Evolutionary conservation across 2,113 vertebrate genomes (phyloP).

Genomic region (Epinephelus cyanopodus): DNA sequence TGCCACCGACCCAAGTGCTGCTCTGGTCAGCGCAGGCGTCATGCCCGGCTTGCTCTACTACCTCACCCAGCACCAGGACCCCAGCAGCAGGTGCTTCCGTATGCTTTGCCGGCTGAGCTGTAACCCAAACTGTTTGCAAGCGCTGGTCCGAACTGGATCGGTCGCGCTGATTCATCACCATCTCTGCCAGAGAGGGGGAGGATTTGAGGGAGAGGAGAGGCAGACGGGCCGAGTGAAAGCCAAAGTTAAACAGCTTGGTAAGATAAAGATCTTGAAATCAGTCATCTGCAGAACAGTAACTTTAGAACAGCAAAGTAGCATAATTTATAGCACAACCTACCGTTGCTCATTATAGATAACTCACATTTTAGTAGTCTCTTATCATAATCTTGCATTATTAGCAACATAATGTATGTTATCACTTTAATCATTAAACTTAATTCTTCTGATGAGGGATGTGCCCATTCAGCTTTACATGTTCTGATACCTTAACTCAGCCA

Average conservation of each 20-base stretch:
- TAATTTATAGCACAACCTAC: background rate
- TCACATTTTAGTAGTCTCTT: background rate
- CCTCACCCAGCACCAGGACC: slow-evolving; percentile 86
- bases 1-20: slow-evolving; percentile 85
- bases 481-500: background rate
- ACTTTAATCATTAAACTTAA: background rate
- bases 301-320: background rate
- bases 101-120: slow-evolving; percentile 89
- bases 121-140: slow-evolving; percentile 91
- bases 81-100: slow-evolving; percentile 87
- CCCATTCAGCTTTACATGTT: background rate
- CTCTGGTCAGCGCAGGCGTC: slow-evolving; percentile 80
- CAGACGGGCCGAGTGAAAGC: slow-evolving; percentile 76
- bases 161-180: slow-evolving; percentile 84
- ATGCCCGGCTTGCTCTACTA: slow-evolving; percentile 88
- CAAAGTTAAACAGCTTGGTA: slow-evolving; percentile 84
- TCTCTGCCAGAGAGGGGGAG: slow-evolving; percentile 79
- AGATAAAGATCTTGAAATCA: slow-evolving; percentile 15
- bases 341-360: background rate
- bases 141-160: slow-evolving; percentile 87
- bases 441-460: background rate
- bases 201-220: slow-evolving; percentile 24
- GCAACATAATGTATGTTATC: no score
- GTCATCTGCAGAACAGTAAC: background rate
- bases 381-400: background rate